Evolutionary conservation across 2,797 vertebrate species (phyloP).

Genomic region (Siniperca obscura): DNA sequence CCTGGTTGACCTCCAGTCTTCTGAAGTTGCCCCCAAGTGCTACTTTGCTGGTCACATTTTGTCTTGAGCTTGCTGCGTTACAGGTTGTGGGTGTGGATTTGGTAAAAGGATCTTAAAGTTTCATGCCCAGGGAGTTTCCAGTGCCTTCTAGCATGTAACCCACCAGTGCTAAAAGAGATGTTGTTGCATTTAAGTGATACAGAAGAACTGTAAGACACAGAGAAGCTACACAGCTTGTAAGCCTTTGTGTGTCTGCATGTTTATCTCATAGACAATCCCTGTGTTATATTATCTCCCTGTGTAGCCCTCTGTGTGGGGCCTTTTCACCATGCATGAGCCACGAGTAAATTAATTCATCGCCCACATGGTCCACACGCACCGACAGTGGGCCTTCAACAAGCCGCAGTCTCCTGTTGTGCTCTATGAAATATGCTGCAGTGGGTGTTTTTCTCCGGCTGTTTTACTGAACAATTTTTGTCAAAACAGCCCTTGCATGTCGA

Average conservation of each 20-base stretch:
- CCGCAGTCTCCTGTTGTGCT: slow-evolving; percentile 20
- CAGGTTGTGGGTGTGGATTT: slow-evolving; percentile 16
- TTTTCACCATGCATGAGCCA: slow-evolving; percentile 63
- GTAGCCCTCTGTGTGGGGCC: slow-evolving; percentile 43
- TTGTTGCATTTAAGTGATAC: slow-evolving; percentile 12
- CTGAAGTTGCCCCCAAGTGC: background rate
- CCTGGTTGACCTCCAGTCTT: slow-evolving; percentile 49
- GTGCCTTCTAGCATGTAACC: background rate
- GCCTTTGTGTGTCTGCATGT: slow-evolving; percentile 22
- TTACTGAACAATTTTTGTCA: slow-evolving; percentile 8
- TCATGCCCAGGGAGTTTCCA: slow-evolving; percentile 48
- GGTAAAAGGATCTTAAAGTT: slow-evolving; percentile 39
- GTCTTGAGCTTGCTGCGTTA: slow-evolving; percentile 26
- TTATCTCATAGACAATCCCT: slow-evolving; percentile 49
- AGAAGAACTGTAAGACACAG: slow-evolving; percentile 3
- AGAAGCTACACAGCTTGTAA: slow-evolving; percentile 22
- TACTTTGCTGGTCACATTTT: slow-evolving; percentile 15
- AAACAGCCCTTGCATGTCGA: background rate
- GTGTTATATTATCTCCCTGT: slow-evolving; percentile 45
- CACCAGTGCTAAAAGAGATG: background rate
- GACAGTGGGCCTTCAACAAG: slow-evolving; percentile 6
- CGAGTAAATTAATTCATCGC: slow-evolving; percentile 41
- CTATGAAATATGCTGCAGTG: slow-evolving; percentile 14
- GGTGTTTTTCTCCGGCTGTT: slow-evolving; percentile 3
- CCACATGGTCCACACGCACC: slow-evolving; percentile 22